phyloP scores from a whole-genome alignment of 2,888 invertebrate genomes.

The Liopterus haemorrhoidalis region DNA sequence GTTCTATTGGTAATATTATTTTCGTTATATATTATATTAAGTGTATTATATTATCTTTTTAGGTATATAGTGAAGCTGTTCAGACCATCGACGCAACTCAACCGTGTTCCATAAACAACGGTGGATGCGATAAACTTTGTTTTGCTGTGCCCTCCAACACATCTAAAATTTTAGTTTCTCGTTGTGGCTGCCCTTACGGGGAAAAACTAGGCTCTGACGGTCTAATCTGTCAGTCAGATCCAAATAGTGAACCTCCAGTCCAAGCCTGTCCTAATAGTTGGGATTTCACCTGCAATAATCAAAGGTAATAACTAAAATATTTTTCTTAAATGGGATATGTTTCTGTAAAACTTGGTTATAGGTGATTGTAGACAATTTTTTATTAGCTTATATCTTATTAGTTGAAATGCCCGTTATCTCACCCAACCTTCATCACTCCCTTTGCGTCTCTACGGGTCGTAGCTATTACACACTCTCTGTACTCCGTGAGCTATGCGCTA shows the following conservation, averaged over 20 bases:
- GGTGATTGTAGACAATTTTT: too few relatives aligned
- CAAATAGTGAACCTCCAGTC: conserved; percentile 78
- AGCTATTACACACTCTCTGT: too few relatives aligned
- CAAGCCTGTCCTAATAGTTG: conserved; percentile 85
- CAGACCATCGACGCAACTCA: conserved; percentile 67
- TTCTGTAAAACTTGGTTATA: too few relatives aligned
- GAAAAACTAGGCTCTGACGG: conserved; percentile 70
- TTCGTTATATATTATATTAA: too few relatives aligned
- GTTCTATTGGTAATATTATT: too few relatives aligned
- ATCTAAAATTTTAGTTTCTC: conserved; percentile 52
- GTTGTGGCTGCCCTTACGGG: conserved; percentile 91
- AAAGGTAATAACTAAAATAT: too few relatives aligned
- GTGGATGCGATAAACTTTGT: conserved; percentile 91
- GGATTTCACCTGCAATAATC: conserved; percentile 92
- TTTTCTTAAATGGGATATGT: too few relatives aligned
- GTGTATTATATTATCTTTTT: conserved; percentile 19
- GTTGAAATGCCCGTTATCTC: too few relatives aligned
- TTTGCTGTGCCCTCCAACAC: conserved; percentile 76
- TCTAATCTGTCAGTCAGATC: conserved; percentile 69
- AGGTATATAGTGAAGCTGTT: conserved; percentile 66
- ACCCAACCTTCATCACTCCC: too few relatives aligned
- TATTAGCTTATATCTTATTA: too few relatives aligned
- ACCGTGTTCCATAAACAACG: conserved; percentile 79
- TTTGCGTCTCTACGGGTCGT: too few relatives aligned
- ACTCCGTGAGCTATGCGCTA: too few relatives aligned